Conservation (phyloP, 2,797 vertebrate genomes). For the Gymnoscopelus braueri region DNA sequence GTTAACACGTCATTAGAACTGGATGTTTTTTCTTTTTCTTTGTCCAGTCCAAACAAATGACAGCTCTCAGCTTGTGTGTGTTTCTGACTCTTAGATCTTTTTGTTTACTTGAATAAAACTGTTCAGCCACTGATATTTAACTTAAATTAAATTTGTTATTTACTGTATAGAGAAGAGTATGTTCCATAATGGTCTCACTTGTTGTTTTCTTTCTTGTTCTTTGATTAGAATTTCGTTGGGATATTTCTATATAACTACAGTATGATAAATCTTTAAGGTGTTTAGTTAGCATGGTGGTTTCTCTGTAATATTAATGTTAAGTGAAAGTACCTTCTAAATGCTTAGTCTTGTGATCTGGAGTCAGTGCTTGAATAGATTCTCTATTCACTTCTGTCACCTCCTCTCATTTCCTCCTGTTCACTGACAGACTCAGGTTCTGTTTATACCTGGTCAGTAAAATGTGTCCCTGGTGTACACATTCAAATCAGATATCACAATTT, state of each 20-base stretch:
- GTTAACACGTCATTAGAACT: too few species aligned
- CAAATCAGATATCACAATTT: too few species aligned
- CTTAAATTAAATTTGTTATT: conserved; percentile 50
- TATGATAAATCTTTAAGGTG: conserved; percentile 25
- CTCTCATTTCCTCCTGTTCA: too few species aligned
- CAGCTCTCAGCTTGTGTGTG: too few species aligned
- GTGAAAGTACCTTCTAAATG: conserved; percentile 26
- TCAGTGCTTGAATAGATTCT: conserved; percentile 23
- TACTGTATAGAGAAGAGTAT: conserved; percentile 6
- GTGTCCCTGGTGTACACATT: too few species aligned
- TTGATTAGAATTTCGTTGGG: conserved; percentile 27
- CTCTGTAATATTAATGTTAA: conserved; percentile 45
- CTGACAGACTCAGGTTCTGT: too few species aligned
- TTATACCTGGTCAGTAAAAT: too few species aligned
- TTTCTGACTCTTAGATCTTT: conserved; percentile 46
- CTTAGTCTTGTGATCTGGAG: conserved; percentile 30
- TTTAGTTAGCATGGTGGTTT: conserved; percentile 21
- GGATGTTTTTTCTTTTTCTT: too few species aligned
- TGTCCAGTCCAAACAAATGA: too few species aligned
- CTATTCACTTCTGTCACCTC: too few species aligned
- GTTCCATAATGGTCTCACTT: conserved; percentile 6
- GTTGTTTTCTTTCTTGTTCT: conserved; percentile 1
- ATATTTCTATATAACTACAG: conserved; percentile 37
- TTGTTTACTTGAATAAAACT: conserved; percentile 50
- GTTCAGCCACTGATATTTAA: conserved; percentile 55